Evolutionary conservation across 2,113 vertebrate genomes (phyloP).

Genomic region (Hepsetus odoe): DNA sequence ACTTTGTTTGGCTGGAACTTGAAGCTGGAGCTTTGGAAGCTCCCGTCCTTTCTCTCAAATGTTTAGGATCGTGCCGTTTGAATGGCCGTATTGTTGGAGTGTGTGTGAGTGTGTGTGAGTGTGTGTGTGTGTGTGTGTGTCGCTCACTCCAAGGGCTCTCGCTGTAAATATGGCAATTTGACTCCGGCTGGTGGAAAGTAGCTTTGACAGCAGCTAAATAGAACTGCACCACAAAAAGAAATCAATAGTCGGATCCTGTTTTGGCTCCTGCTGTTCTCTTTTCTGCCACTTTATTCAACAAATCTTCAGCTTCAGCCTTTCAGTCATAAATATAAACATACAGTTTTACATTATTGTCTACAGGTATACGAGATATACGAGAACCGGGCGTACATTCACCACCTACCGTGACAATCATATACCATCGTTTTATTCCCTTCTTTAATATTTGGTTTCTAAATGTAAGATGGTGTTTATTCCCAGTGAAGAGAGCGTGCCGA

Average conservation of each 20-base stretch:
- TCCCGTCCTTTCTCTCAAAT: slow-evolving; percentile 77
- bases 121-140: neutral
- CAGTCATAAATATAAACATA: too few species aligned
- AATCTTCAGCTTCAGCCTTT: slow-evolving; percentile 70
- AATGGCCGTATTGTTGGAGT: slow-evolving; percentile 83
- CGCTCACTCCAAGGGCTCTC: slow-evolving; percentile 86
- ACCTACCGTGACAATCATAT: too few species aligned
- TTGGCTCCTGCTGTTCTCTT: slow-evolving; percentile 85
- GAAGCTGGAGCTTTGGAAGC: slow-evolving; percentile 69
- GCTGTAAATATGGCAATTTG: slow-evolving; percentile 99
- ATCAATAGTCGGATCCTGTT: slow-evolving; percentile 95
- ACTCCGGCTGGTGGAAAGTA: slow-evolving; percentile 98
- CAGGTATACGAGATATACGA: too few species aligned
- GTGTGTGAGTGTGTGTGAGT: slow-evolving; percentile 67
- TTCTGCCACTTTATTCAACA: slow-evolving; percentile 76
- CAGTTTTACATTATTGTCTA: too few species aligned
- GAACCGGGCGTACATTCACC: too few species aligned
- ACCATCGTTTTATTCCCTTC: too few species aligned
- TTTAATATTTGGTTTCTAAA: too few species aligned
- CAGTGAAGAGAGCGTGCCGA: too few species aligned
- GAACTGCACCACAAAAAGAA: slow-evolving; percentile 90
- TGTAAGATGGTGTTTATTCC: too few species aligned
- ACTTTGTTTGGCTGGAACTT: slow-evolving; percentile 68
- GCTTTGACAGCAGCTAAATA: slow-evolving; percentile 95
- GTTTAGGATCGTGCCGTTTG: slow-evolving; percentile 83